Base-by-base conservation (phyloP, 2,888 invertebrate species). In the Cepaea hortensis region DNA sequence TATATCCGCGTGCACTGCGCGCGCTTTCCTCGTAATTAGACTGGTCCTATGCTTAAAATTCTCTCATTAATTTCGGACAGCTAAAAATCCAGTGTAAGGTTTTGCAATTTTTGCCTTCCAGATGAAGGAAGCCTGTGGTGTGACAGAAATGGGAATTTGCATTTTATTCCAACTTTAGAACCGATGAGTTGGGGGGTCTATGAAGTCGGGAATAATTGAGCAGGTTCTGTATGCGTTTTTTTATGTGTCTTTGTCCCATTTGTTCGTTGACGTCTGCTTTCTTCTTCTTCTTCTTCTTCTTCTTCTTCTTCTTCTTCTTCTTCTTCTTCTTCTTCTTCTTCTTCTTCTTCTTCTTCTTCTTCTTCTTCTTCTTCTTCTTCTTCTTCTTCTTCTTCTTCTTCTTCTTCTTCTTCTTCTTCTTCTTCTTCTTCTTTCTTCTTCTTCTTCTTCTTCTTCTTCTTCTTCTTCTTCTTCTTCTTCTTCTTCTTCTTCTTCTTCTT, bases 21-120 rank as follows among this genome's bases (percentile, higher is more conserved):
- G 15, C 62, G 23, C 13, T 62, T 62, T 23, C 35, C 15, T 15
- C 79, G n/a, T 79, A 79, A 79, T 79, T 79, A 62, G 79, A 62
- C 62, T 79, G 79, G 55, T 35, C 79, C 62, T 35, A 35, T 35
- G 62, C 62, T 55, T 77, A 5, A 35, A 9, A 62, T 79, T 62
- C 79, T 79, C 79, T 62, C 79, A 79, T 79, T 79, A 79, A 79
- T 23, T 61, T 35, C 3, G 62, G 18, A 79, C 62, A 62, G 23
- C 35, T 79, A 79, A 79, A 79, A 79, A 79, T 35, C 61, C 3
- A 15, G 15, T 62, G 79, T 35, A 35, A 62, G 62, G 46, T 62
- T 62, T 62, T 62, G n/a, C 35, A 61, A 35, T 62, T 55, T 79
- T 79, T 79, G 35, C 35, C 46, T 35, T 79, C 35, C 1, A 46